Percentiles rank a stretch among this genome's conserved stretches.
Evolutionary conservation across 2,113 vertebrate species (phyloP).

Genomic region (Uria lomvia): DNA sequence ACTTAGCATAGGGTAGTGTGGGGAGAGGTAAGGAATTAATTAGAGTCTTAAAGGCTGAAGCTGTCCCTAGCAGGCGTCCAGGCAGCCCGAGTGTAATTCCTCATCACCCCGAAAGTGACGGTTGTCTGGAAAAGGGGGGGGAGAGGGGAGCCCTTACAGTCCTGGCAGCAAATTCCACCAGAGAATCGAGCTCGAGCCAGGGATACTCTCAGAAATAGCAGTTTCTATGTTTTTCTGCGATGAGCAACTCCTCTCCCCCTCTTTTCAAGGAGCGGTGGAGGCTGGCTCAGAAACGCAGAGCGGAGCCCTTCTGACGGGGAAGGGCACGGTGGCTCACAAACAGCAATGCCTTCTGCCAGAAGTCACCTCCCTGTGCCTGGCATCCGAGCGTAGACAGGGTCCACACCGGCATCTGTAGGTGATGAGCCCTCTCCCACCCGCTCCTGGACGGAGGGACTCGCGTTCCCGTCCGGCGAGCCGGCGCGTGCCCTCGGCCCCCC

Average conservation of each 20-base stretch:
- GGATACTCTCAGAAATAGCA: neutral
- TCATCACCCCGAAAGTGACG: neutral
- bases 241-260: neutral
- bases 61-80: neutral
- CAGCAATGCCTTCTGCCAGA: neutral
- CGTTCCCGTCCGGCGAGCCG: fast-evolving
- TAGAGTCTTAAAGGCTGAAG: neutral
- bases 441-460: neutral
- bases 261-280: neutral
- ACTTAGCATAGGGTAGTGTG: fast-evolving
- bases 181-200: fast-evolving
- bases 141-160: fast-evolving
- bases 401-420: fast-evolving
- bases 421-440: neutral
- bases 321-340: neutral
- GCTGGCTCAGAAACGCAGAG: neutral
- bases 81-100: fast-evolving
- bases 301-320: neutral
- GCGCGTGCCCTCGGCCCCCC: neutral
- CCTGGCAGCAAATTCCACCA: neutral
- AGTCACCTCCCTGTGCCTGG: neutral
- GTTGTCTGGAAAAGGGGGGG: neutral
- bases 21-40: neutral
- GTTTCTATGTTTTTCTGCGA: neutral
- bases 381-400: fast-evolving